These are phyloP conservation scores for Invenusta paracnida DNA, from an alignment of 2,888 invertebrate genomes.

Conservation along the genomic window DNA sequence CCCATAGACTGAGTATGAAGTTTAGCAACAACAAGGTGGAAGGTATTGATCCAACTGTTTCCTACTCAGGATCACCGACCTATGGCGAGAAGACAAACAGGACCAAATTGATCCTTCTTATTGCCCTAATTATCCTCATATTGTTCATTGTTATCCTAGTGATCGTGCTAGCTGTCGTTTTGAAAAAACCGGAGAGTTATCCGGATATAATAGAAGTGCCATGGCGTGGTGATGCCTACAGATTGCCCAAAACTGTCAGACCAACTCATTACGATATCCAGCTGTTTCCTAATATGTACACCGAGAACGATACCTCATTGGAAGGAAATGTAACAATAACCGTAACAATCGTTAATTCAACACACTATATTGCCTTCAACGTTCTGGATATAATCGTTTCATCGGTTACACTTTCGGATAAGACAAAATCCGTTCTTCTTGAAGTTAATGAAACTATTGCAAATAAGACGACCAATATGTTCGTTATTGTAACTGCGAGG, in stretches of 20 bases:
- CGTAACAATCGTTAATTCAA: neutral
- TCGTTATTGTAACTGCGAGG: neutral
- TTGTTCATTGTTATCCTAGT: too few relatives aligned
- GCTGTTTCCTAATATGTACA: slow-evolving; percentile 75
- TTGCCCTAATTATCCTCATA: too few relatives aligned
- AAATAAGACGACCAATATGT: neutral
- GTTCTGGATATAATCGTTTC: neutral
- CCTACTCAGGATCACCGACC: too few relatives aligned
- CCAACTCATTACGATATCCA: slow-evolving; percentile 81
- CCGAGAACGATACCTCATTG: neutral
- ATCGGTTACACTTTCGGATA: neutral
- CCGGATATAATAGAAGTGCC: too few relatives aligned
- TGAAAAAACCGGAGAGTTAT: too few relatives aligned
- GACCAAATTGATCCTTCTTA: too few relatives aligned
- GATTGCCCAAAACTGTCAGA: slow-evolving; percentile 74
- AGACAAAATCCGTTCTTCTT: neutral
- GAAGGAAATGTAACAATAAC: neutral
- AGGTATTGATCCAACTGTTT: too few relatives aligned
- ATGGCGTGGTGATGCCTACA: too few relatives aligned
- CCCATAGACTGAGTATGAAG: too few relatives aligned
- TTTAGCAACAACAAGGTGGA: too few relatives aligned
- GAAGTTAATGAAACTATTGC: neutral
- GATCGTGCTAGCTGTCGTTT: too few relatives aligned
- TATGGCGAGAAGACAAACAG: too few relatives aligned
- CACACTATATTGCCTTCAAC: neutral